Evolutionary conservation across 2,888 invertebrate species (phyloP), one percentile per base, ranked within the genome.

Genomic region (Drosophila leonis): DNA sequence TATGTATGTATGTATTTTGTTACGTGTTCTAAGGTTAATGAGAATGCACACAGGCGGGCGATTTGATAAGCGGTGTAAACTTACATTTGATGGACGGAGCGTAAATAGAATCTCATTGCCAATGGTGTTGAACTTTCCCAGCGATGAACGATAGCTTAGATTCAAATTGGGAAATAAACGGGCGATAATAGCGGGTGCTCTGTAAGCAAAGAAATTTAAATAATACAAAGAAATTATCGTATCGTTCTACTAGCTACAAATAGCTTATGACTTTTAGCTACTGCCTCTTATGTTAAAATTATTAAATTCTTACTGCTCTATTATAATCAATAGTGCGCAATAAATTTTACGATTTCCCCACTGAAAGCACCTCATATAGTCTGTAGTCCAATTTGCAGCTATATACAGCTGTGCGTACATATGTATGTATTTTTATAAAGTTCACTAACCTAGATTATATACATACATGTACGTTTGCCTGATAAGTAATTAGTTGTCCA

Each of bases 141-240:
- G 68, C 12, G 92, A 91, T 42, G 92, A 88, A 10, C 91, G 90
- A 78, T 92, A 91, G 75, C 86, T 92, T 44, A 92, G 78, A 76
- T 92, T 91, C 31, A 92, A 83, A 67, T 92, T 88, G 13, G 92
- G 92, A 82, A 92, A 92, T 64, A 92, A 80, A 52, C 87, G 84
- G 62, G 92, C 88, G 72, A 92, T 90, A 63, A 92, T 91, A 27
- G 82, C 88, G n/a, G 91, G 91, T 39, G 91, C 92, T 83, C 92
- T 92, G 83, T 29, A 77, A 86, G 69, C 57, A 74, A 64, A 65
- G 46, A 37, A 57, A 37, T 31, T 24, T 33, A 10, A 20, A 35
- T 9, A 35, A 33, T 20, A 29, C 29, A 27, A 27, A 24, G 7
- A 33, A 12, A 31, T 18, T 49, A 24, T 13, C 46, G 10, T 10